Evolutionary conservation across 2,797 vertebrate species (phyloP).

Genomic region (Rallus crepitans): DNA sequence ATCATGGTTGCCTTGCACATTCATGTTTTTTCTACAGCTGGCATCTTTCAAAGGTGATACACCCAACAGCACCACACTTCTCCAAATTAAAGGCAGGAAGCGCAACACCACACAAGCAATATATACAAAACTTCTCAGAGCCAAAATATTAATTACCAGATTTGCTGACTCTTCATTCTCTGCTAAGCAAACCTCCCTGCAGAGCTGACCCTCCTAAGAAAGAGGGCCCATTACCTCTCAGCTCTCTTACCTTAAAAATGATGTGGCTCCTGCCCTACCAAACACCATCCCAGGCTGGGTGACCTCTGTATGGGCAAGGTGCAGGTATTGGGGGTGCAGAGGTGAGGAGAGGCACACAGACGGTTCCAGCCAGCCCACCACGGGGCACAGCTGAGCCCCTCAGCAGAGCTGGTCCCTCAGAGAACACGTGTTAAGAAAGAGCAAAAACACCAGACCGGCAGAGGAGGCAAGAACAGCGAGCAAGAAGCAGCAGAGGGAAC

Average conservation of each 20-base stretch:
- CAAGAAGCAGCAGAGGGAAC: neutral
- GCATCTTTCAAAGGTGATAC: neutral
- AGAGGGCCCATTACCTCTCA: fast-evolving
- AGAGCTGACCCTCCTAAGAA: neutral
- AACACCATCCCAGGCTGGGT: neutral
- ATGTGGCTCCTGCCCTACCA: too few species aligned
- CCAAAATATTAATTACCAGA: neutral
- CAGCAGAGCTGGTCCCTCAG: neutral
- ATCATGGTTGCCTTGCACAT: too few species aligned
- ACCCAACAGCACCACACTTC: neutral
- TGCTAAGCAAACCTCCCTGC: neutral
- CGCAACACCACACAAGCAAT: fast-evolving
- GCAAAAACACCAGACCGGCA: neutral
- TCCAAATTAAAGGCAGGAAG: neutral
- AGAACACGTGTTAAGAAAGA: neutral
- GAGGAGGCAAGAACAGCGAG: neutral
- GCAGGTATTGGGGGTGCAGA: neutral
- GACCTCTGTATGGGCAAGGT: neutral
- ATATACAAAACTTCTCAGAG: neutral
- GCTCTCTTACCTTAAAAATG: neutral
- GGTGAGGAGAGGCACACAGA: neutral
- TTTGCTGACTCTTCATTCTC: neutral
- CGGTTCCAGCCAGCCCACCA: neutral
- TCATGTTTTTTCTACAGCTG: fast-evolving
- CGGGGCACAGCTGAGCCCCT: neutral